Evolutionary conservation across 2,888 invertebrate genomes (phyloP).

Genomic region (Andrena dorsata): DNA sequence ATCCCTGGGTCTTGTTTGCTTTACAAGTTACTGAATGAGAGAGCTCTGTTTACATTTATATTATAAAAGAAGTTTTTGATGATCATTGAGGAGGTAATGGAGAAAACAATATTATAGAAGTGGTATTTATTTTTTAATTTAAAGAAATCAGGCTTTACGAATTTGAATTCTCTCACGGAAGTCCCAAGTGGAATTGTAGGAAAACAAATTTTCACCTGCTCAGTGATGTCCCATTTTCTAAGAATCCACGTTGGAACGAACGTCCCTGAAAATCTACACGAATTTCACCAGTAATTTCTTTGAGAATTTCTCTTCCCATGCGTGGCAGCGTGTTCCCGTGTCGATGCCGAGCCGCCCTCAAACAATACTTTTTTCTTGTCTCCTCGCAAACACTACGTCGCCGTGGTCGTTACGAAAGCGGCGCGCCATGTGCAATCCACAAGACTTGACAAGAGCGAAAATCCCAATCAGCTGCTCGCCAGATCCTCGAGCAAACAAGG

Average conservation of each 20-base stretch:
- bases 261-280: no score
- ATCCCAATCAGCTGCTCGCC: constrained; percentile 83
- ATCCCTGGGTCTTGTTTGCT: no score
- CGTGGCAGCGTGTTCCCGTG: constrained; percentile 16
- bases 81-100: no score
- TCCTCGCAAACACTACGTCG: constrained; percentile 57
- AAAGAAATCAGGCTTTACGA: background rate
- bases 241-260: background rate
- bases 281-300: constrained; percentile 19
- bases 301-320: constrained; percentile 7
- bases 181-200: no score
- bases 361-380: constrained; percentile 54
- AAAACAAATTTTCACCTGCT: no score
- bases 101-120: no score
- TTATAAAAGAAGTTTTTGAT: no score
- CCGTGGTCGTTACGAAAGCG: constrained; percentile 67
- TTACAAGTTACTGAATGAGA: no score
- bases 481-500: constrained; percentile 78
- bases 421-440: constrained; percentile 73
- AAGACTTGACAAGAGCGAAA: constrained; percentile 72
- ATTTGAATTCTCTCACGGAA: no score
- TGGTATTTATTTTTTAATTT: background rate
- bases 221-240: no score
- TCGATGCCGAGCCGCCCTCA: constrained; percentile 42
- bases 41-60: no score